A percentile compares a stretch with the other conserved stretches of the same genome.
These are phyloP conservation scores for Oedothorax gibbosus DNA, from an alignment of 1,140 invertebrate genomes.

Conservation along the genomic window DNA sequence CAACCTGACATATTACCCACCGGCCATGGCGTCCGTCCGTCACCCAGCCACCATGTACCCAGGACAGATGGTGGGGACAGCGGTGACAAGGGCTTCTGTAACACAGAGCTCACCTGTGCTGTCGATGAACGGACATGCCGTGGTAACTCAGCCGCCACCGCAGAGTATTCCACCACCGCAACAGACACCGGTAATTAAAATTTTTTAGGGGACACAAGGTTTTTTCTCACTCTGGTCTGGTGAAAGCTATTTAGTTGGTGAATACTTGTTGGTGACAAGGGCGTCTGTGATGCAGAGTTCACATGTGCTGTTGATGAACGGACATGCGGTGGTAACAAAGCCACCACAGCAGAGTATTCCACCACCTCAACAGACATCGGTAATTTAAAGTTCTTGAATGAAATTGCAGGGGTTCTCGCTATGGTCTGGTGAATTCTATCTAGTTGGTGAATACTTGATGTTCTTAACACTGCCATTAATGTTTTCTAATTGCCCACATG, in stretches of 20 bases:
- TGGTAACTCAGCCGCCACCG: constrained; percentile 45
- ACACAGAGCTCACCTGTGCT: constrained; percentile 53
- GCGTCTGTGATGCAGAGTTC: constrained; percentile 49
- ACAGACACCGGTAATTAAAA: constrained; percentile 58
- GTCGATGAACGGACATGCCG: constrained; percentile 52
- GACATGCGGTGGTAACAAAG: constrained; percentile 48
- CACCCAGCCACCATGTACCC: constrained; percentile 63
- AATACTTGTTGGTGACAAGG: constrained; percentile 25
- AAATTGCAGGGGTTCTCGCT: neutral
- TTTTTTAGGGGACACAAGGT: neutral
- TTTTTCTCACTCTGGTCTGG: neutral
- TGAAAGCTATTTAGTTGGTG: too few relatives aligned
- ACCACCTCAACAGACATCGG: constrained; percentile 59
- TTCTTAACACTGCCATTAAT: too few relatives aligned
- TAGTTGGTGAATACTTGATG: too few relatives aligned
- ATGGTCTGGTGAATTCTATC: too few relatives aligned
- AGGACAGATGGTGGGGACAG: constrained; percentile 64
- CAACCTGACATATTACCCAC: constrained; percentile 53
- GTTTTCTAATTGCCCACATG: too few relatives aligned
- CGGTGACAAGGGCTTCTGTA: constrained; percentile 48
- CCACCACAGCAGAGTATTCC: constrained; percentile 41
- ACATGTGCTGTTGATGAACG: constrained; percentile 51
- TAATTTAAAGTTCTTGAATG: constrained; percentile 18
- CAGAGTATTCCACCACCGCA: constrained; percentile 49
- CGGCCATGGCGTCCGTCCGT: constrained; percentile 45